A percentile compares a stretch with the other conserved stretches of the same genome.
These are phyloP conservation scores for Teleiodes luculella DNA, from an alignment of 2,888 invertebrate species.

Conservation along the genomic window DNA sequence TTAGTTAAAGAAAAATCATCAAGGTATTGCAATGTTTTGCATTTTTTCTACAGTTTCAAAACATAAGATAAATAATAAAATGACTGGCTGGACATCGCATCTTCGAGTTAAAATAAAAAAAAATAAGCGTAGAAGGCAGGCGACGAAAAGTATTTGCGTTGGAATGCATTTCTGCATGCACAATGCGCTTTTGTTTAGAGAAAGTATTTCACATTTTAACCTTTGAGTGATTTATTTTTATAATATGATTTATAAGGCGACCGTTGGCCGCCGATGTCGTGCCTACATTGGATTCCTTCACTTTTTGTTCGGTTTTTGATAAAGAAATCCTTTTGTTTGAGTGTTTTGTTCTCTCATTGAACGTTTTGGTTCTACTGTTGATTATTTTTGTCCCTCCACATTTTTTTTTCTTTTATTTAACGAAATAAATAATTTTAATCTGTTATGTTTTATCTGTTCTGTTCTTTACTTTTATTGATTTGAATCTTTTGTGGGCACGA, in stretches of 20 bases:
- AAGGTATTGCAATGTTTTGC: too few species aligned
- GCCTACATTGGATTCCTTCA: slow-evolving; percentile 35
- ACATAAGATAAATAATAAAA: background rate
- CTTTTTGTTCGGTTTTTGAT: slow-evolving; percentile 22
- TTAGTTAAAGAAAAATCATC: too few species aligned
- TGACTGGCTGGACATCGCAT: slow-evolving; percentile 19
- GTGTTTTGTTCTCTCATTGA: slow-evolving; percentile 5
- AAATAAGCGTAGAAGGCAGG: slow-evolving; percentile 50
- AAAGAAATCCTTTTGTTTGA: slow-evolving; percentile 20
- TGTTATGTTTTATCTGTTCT: too few species aligned
- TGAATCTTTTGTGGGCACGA: slow-evolving; percentile 4
- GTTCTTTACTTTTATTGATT: background rate
- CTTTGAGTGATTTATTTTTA: slow-evolving; percentile 72
- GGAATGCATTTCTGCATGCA: slow-evolving; percentile 77
- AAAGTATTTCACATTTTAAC: slow-evolving; percentile 76
- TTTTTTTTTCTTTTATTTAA: background rate
- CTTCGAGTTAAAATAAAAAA: slow-evolving; percentile 55
- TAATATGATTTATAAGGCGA: slow-evolving; percentile 67
- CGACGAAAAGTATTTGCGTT: slow-evolving; percentile 72
- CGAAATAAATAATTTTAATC: too few species aligned
- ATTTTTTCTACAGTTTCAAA: too few species aligned
- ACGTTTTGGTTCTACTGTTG: slow-evolving; percentile 4
- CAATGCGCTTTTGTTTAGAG: slow-evolving; percentile 77
- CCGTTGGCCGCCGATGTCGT: slow-evolving; percentile 43
- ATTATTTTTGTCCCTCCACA: slow-evolving; percentile 2